Conservation (phyloP, 1,140 invertebrate species). For the Andrena cerasifolii region DNA sequence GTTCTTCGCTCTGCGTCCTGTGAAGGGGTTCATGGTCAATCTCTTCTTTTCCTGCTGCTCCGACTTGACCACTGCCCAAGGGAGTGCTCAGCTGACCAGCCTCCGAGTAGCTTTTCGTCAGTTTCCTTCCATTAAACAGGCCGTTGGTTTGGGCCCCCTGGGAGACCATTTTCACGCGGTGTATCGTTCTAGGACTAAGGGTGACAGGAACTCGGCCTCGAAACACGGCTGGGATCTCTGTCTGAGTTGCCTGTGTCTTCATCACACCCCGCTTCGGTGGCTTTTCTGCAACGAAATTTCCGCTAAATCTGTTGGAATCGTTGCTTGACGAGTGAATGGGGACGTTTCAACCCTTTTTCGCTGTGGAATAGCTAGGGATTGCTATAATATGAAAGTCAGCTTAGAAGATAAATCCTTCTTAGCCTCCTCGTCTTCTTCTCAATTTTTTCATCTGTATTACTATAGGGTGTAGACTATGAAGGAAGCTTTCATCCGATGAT, state of each 20-base stretch:
- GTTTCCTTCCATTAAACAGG: slow-evolving; percentile 86
- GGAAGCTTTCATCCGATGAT: too few species aligned
- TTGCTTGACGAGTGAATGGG: too few species aligned
- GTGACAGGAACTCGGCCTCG: slow-evolving; percentile 88
- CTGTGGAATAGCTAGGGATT: too few species aligned
- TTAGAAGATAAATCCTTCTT: too few species aligned
- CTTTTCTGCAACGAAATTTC: slow-evolving; percentile 85
- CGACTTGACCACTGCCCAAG: slow-evolving; percentile 69
- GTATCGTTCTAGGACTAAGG: slow-evolving; percentile 88
- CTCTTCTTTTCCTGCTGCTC: slow-evolving; percentile 64
- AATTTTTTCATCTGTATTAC: too few species aligned
- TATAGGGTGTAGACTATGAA: too few species aligned
- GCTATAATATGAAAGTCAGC: too few species aligned
- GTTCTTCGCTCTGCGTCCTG: slow-evolving; percentile 92
- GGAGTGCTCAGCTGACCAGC: slow-evolving; percentile 84
- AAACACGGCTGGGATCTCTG: slow-evolving; percentile 87
- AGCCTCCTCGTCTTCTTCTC: too few species aligned
- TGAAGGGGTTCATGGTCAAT: slow-evolving; percentile 89
- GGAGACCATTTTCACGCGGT: slow-evolving; percentile 91
- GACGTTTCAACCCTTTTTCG: too few species aligned
- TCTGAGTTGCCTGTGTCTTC: slow-evolving; percentile 97
- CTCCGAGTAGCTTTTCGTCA: slow-evolving; percentile 93
- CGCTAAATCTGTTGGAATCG: slow-evolving; percentile 1
- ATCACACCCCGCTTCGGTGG: slow-evolving; percentile 90
- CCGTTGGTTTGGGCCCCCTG: slow-evolving; percentile 95